Percentiles rank a stretch among this genome's conserved stretches.
Evolutionary conservation across 1,140 invertebrate species (phyloP).

Genomic region (Melanaphis sacchari): DNA sequence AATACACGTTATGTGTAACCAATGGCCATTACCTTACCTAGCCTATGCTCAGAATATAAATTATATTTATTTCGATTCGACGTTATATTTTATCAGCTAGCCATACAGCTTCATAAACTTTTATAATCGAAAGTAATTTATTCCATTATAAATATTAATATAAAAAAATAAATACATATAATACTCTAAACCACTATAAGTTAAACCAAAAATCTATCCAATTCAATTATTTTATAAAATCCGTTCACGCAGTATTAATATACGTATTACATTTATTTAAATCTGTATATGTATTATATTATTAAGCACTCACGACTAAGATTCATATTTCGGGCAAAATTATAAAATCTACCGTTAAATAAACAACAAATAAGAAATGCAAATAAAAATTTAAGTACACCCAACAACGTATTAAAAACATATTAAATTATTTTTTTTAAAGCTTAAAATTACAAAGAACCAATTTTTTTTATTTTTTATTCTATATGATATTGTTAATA

Average conservation of each 20-base stretch:
- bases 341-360: too few species aligned
- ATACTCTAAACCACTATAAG: neutral
- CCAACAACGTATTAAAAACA: neutral
- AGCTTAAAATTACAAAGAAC: too few species aligned
- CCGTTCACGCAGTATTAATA: neutral
- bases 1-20: neutral
- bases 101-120: neutral
- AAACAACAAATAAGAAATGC: neutral
- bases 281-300: too few species aligned
- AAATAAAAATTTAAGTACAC: neutral
- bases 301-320: too few species aligned
- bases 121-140: neutral
- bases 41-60: neutral
- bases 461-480: neutral
- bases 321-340: neutral
- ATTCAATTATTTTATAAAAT: neutral
- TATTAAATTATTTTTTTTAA: neutral
- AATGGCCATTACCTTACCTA: neutral
- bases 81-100: neutral
- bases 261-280: neutral
- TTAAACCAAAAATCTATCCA: neutral
- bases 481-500: neutral
- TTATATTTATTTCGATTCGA: neutral
- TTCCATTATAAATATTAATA: neutral
- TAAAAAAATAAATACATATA: neutral